Conservation (phyloP, 2,113 vertebrate genomes). For the Carlito syrichta region DNA sequence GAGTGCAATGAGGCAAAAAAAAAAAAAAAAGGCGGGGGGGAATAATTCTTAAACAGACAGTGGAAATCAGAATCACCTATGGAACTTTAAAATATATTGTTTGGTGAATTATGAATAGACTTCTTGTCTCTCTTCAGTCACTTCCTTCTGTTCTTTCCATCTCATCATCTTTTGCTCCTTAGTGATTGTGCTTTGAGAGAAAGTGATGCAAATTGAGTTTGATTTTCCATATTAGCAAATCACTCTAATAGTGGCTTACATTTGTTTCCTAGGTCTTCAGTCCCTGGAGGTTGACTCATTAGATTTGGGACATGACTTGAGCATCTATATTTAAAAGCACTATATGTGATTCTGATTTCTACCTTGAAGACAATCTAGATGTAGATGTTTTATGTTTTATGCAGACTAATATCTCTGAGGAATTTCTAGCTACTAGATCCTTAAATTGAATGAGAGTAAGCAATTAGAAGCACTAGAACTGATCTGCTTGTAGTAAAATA, state of each 20-base stretch:
- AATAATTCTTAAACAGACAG: background rate
- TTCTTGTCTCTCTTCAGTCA: background rate
- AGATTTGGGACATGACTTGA: background rate
- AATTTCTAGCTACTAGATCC: background rate
- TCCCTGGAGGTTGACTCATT: background rate
- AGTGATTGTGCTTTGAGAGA: background rate
- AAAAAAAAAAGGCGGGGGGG: too few species aligned
- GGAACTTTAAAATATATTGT: background rate
- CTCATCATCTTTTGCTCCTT: background rate
- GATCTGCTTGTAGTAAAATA: background rate
- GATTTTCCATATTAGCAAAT: background rate
- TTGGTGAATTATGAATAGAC: background rate
- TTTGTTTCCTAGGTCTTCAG: background rate
- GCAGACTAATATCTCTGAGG: background rate
- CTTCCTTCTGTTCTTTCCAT: background rate
- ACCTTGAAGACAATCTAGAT: background rate
- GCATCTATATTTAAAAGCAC: background rate
- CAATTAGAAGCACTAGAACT: background rate
- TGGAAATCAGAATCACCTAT: background rate
- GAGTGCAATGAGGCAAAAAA: too few species aligned
- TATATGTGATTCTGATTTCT: background rate
- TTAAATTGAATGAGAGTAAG: background rate
- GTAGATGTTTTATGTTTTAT: background rate
- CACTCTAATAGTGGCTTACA: background rate
- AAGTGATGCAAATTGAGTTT: background rate